Evolutionary conservation across 2,888 invertebrate genomes (phyloP).

Genomic region (Caradrina clavipalpis): DNA sequence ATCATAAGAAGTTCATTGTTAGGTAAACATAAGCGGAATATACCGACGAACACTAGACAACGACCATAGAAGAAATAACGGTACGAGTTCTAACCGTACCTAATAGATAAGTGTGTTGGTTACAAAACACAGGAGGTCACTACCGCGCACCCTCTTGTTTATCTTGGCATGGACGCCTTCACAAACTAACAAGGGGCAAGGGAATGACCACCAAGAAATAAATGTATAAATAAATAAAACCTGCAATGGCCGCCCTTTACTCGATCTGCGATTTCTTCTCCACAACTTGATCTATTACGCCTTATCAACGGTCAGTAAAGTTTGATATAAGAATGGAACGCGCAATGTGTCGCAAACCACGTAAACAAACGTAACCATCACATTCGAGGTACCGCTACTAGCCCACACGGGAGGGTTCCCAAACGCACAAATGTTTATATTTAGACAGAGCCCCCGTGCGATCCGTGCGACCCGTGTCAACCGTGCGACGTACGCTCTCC

Average conservation of each 20-base stretch:
- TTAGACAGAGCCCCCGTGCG: conserved; percentile 34
- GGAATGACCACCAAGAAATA: neutral
- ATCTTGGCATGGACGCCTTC: neutral
- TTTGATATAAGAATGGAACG: conserved; percentile 10
- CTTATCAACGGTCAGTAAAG: conserved; percentile 5
- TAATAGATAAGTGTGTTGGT: no score
- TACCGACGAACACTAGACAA: no score
- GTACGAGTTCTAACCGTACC: no score
- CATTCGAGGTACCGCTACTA: conserved; percentile 1
- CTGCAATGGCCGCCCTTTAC: neutral
- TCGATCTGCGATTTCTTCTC: neutral
- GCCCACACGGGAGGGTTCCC: conserved; percentile 41
- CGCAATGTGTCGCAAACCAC: conserved; percentile 26
- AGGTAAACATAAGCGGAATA: no score
- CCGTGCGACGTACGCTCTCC: neutral
- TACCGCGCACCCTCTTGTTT: neutral
- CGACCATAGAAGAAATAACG: no score
- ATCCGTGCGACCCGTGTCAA: conserved; percentile 50
- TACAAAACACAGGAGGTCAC: no score
- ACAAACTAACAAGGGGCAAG: neutral
- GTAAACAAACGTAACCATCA: conserved; percentile 30
- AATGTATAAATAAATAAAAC: neutral
- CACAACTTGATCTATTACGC: conserved; percentile 9
- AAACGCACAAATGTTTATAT: conserved; percentile 60
- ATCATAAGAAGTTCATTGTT: no score